Percentiles rank a stretch among this genome's conserved stretches.
phyloP scores from a whole-genome alignment of 2,113 vertebrate genomes.

The Larimichthys polyactis region DNA sequence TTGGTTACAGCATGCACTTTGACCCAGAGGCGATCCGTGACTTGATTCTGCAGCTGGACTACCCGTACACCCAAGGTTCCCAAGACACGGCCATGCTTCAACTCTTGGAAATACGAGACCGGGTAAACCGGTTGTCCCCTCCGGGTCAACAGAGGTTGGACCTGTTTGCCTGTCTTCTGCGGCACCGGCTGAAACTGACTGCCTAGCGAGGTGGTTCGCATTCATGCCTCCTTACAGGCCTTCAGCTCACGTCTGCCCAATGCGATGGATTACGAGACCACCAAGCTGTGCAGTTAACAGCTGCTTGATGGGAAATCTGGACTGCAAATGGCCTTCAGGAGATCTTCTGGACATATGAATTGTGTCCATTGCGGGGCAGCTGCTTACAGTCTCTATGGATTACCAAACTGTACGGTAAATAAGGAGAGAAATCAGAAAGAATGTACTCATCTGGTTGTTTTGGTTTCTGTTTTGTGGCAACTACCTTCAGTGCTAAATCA shows the following conservation, averaged over 20 bases:
- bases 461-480: constrained; percentile 60
- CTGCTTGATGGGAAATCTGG: constrained; percentile 41
- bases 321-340: constrained; percentile 17
- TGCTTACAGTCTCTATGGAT: constrained; percentile 59
- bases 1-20: constrained; percentile 99
- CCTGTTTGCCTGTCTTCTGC: constrained; percentile 95
- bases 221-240: constrained; percentile 93
- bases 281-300: constrained; percentile 98
- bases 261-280: constrained; percentile 95
- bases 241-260: constrained; percentile 94
- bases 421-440: constrained; percentile 53
- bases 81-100: constrained; percentile 97
- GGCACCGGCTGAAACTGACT: constrained; percentile 95
- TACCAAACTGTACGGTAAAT: constrained; percentile 54
- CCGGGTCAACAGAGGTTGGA: constrained; percentile 92
- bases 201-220: constrained; percentile 95
- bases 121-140: constrained; percentile 96
- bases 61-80: constrained; percentile 97
- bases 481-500: constrained; percentile 50
- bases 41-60: constrained; percentile 96
- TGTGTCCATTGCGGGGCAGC: constrained; percentile 27
- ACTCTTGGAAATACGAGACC: constrained; percentile 93
- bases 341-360: constrained; percentile 37
- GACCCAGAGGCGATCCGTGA: constrained; percentile 97
- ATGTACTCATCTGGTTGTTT: constrained; percentile 67